Evolutionary conservation across 2,113 vertebrate genomes (phyloP), one percentile per base, ranked within the genome.

Genomic region (Laterallus jamaicensis): DNA sequence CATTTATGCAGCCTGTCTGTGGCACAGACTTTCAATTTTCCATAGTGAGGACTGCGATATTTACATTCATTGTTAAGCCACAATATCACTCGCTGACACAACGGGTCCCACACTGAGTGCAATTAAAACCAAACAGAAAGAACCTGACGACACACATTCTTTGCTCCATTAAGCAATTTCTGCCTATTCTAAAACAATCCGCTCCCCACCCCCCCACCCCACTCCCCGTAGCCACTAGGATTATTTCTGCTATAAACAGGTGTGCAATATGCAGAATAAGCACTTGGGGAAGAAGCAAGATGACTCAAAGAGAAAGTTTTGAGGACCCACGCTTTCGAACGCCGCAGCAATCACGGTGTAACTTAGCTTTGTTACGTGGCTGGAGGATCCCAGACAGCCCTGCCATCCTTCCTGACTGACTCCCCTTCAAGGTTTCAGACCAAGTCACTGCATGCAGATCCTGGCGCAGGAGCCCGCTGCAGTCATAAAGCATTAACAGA

Each of bases 401-500:
- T 42, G 9, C 8, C 6, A 5, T 29, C 7, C 49, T 42, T 28
- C 62, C 28, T n/a, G 60, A 52, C 7, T 35, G 35, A 35, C 20
- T 49, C 18, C 44, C 14, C 54, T 71, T 71, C 24, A 47, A 68
- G 60, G 39, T 35, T 71, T 85, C 60, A 79, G 42, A 59, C 2
- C 28, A 6, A 56, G 13, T 24, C 60, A 78, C 5, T 9, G 60
- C 39, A 35, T 0, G 24, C 29, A 82, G n/a, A 35, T 91, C 31
- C 60, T 44, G 35, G 6, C 0, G 0, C 1, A 0, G 75, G 12
- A 90, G 26, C 9, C 56, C 56, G 82, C 26, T 2, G 2, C n/a
- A 52, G 22, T 11, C 63, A 54, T 16, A 39, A 64, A 88, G 67
- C 2, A 1, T 3, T 14, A 31, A 14, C 15, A 89, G 16, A 82